phyloP scores from a whole-genome alignment of 1,140 invertebrate genomes.

The Uloborus diversus region DNA sequence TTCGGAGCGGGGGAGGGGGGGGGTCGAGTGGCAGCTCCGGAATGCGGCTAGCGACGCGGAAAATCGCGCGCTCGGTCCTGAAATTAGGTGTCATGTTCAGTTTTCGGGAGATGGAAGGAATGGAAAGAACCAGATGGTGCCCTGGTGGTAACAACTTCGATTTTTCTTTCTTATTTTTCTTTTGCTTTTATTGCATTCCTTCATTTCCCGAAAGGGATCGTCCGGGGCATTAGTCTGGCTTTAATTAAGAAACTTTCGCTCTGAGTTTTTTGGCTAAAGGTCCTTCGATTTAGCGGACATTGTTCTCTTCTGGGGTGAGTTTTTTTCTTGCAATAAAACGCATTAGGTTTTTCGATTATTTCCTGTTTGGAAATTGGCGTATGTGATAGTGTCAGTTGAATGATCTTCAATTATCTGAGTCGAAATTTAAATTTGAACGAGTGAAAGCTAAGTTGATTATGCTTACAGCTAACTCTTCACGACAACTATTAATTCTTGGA shows the following conservation, averaged over 20 bases:
- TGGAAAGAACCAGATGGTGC: conserved; percentile 22
- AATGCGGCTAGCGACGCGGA: conserved; percentile 51
- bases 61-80: conserved; percentile 43
- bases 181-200: neutral
- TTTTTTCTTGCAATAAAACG: no score
- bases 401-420: no score
- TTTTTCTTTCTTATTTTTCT: neutral
- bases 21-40: conserved; percentile 18
- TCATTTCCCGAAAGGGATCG: neutral
- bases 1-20: conserved; percentile 1
- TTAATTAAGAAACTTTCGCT: neutral
- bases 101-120: conserved; percentile 16
- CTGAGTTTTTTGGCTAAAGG: neutral
- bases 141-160: neutral
- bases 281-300: no score
- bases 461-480: no score
- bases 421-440: no score
- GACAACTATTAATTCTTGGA: no score
- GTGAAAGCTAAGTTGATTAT: no score
- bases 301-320: no score
- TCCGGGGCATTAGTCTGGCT: neutral
- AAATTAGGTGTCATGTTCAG: conserved; percentile 57
- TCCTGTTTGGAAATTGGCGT: no score
- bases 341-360: no score
- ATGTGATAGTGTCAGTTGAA: no score